Base-by-base conservation (phyloP, 2,888 invertebrate species). In the Ectemnius cavifrons region DNA sequence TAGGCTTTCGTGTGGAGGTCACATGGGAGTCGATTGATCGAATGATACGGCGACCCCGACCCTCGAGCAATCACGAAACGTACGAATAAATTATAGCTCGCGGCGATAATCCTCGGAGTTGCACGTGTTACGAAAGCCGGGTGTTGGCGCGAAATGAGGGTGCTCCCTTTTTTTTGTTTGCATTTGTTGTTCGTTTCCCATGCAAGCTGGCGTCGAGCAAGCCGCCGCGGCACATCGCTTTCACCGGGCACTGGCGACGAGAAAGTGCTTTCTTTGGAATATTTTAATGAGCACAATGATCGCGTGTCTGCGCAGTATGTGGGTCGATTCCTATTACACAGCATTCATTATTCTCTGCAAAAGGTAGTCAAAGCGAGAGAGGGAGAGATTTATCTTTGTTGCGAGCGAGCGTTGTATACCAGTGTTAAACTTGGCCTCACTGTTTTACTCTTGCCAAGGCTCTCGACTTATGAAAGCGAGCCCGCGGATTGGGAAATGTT, bases 201-300 rank as follows among this genome's bases (percentile, higher is more conserved):
- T 59, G 18, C 13, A 64, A 60, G 27, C 11, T 14, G 14, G 23
- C 27, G 57, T 0, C 8, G 28, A 47, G 18, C 8, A 61, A 60
- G 27, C 11, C n/a, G n/a, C n/a, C n/a, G n/a, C n/a, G 11, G 23
- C 20, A 57, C 47, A 45, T 68, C 71, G 80, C 84, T 84, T 84
- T 84, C 84, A 78, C 83, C 68, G 16, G 1, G 37, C 37, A 37
- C 16, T 23, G 58, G 2, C 56, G 69, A 58, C 59, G 79, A 75
- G 83, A 83, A 83, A 83, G 81, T 75, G 49, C 68, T 73, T 73
- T 71, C 59, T 16, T 13, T 46, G 66, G 13, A 72, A 72, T 71
- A 56, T 72, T 66, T 46, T n/a, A 58, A 37, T 65, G 69, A 63
- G 46, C 11, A 11, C 20, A 73, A 70, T 56, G 57, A 60, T 16